Conservation (phyloP, 1,140 invertebrate species). For the Spodoptera litura region DNA sequence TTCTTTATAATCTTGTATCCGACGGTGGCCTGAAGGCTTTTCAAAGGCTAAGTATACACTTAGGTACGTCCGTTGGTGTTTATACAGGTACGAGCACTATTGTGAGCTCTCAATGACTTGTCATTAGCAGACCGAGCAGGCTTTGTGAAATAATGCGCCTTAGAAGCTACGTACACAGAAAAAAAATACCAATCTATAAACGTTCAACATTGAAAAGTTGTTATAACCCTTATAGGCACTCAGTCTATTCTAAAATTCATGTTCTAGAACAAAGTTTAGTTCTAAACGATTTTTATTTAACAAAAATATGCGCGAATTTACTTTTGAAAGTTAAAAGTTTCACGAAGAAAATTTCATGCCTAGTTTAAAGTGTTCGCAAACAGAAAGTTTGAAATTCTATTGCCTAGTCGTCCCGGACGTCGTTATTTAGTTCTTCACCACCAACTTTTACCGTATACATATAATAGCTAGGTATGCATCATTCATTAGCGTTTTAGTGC, state of each 20-base stretch:
- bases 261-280: neutral
- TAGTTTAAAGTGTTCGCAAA: slow-evolving; percentile 34
- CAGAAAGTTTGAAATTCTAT: slow-evolving; percentile 24
- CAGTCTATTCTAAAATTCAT: neutral
- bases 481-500: slow-evolving; percentile 7
- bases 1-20: neutral
- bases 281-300: neutral
- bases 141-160: neutral
- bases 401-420: slow-evolving; percentile 34
- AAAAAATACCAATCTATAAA: neutral
- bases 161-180: neutral
- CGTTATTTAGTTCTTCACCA: slow-evolving; percentile 30
- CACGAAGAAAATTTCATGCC: slow-evolving; percentile 28
- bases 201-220: too few species aligned
- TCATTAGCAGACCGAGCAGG: slow-evolving; percentile 10
- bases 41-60: slow-evolving; percentile 1
- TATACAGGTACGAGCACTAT: neutral
- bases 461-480: slow-evolving; percentile 10
- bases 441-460: neutral
- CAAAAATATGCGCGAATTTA: neutral
- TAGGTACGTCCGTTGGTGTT: neutral
- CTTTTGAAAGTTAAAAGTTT: neutral
- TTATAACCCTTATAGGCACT: too few species aligned
- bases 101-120: slow-evolving; percentile 20
- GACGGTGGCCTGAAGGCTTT: neutral